These are phyloP conservation scores for Simalia tracyae DNA, from an alignment of 2,797 vertebrate genomes.

Conservation along the genomic window DNA sequence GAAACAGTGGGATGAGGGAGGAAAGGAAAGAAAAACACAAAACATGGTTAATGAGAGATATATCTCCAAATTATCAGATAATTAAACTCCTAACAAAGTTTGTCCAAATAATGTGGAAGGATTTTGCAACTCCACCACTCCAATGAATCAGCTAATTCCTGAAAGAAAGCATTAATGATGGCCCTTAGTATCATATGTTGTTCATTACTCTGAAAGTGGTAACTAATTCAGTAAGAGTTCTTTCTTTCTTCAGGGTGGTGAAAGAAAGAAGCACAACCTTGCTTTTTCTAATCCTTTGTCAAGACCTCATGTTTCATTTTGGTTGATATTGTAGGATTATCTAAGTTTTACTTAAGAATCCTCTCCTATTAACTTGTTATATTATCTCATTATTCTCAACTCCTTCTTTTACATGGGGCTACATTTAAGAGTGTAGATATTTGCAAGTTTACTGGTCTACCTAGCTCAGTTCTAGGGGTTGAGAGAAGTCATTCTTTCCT, in stretches of 20 bases:
- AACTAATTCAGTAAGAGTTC: background rate
- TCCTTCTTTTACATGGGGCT: background rate
- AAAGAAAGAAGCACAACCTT: accelerated
- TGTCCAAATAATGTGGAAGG: background rate
- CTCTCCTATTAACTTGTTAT: background rate
- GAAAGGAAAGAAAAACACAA: constrained; percentile 65
- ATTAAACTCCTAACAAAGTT: constrained; percentile 29
- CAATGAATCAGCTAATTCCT: background rate
- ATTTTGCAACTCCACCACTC: too few relatives aligned
- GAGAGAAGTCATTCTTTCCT: background rate
- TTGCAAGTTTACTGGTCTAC: background rate
- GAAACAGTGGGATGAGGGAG: constrained; percentile 49
- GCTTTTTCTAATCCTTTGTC: constrained; percentile 4
- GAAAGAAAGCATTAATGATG: background rate
- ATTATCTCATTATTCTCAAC: background rate
- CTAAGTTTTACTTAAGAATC: background rate
- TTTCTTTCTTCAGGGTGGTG: background rate
- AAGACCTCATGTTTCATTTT: background rate
- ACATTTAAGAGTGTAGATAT: background rate
- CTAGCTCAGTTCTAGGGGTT: background rate
- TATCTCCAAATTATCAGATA: background rate
- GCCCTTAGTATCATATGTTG: background rate
- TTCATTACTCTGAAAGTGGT: background rate
- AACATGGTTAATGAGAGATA: constrained; percentile 64
- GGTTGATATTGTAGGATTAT: background rate